phyloP scores from a whole-genome alignment of 2,797 vertebrate genomes.

The Mus minutoides region DNA sequence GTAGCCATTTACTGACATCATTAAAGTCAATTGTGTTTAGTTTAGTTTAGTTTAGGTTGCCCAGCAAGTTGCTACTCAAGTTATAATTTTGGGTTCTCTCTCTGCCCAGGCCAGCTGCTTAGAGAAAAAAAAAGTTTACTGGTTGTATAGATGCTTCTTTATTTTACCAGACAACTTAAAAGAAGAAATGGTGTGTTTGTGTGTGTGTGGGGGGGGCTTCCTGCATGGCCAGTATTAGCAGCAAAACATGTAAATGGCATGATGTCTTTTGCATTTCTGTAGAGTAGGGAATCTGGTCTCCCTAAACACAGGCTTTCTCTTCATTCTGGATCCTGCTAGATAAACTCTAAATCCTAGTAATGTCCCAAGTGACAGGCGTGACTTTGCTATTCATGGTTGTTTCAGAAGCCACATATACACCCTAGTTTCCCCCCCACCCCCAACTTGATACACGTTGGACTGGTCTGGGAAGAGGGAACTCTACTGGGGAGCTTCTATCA shows the following conservation, averaged over 20 bases:
- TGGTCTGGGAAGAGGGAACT: neutral
- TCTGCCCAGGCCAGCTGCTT: neutral
- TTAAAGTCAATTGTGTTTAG: neutral
- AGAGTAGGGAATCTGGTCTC: neutral
- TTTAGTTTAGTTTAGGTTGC: neutral
- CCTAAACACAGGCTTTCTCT: neutral
- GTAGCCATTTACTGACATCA: neutral
- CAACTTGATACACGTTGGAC: neutral
- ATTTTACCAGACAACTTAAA: neutral
- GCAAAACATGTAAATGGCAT: neutral
- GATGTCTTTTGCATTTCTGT: neutral
- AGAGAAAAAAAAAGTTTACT: neutral
- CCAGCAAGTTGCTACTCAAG: neutral
- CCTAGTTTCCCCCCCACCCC: neutral
- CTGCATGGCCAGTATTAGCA: neutral
- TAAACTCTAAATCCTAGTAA: neutral
- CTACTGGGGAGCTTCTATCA: neutral
- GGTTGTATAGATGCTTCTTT: neutral
- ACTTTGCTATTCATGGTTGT: neutral
- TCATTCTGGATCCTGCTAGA: neutral
- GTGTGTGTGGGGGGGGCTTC: neutral
- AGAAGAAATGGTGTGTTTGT: neutral
- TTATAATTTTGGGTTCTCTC: constrained; percentile 14
- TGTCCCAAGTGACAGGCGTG: neutral
- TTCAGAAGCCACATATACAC: neutral